These are phyloP conservation scores for Spialia ferax DNA, from an alignment of 2,888 invertebrate species.

Conservation along the genomic window DNA sequence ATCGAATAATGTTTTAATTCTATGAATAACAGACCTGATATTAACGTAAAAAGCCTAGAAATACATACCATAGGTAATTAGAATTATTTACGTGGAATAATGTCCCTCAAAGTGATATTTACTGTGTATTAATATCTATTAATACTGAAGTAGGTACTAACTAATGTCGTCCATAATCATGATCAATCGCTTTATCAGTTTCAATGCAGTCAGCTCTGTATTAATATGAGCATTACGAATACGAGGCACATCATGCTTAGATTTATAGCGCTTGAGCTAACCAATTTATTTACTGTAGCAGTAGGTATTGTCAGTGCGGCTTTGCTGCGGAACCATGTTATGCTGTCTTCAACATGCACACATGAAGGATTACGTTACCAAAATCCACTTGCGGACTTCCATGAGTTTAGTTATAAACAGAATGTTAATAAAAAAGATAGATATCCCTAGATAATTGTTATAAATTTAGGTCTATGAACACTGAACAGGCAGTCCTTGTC, in stretches of 20 bases:
- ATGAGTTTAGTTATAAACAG: background rate
- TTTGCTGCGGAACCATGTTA: background rate
- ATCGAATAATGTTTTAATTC: too few species aligned
- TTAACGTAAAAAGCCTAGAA: too few species aligned
- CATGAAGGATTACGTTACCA: slow-evolving; percentile 1
- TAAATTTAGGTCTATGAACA: too few species aligned
- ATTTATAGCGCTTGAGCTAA: slow-evolving; percentile 44
- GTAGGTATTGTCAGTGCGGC: background rate
- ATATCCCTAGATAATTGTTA: too few species aligned
- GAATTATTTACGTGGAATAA: background rate
- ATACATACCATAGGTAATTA: too few species aligned
- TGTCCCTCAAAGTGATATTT: background rate
- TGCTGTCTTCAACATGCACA: slow-evolving; percentile 3
- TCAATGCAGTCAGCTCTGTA: slow-evolving; percentile 1
- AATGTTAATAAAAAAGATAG: too few species aligned
- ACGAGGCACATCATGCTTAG: slow-evolving; percentile 32
- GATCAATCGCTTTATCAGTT: slow-evolving; percentile 1
- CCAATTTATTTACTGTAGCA: slow-evolving; percentile 7
- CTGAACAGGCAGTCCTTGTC: too few species aligned
- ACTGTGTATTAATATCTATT: slow-evolving; percentile 6
- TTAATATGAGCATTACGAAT: slow-evolving; percentile 6
- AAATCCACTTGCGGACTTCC: background rate
- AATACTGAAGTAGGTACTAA: background rate
- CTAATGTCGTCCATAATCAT: background rate
- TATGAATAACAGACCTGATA: too few species aligned